Evolutionary conservation across 2,113 vertebrate genomes (phyloP), one percentile per base, ranked within the genome.

Genomic region (Regulus satrapa): DNA sequence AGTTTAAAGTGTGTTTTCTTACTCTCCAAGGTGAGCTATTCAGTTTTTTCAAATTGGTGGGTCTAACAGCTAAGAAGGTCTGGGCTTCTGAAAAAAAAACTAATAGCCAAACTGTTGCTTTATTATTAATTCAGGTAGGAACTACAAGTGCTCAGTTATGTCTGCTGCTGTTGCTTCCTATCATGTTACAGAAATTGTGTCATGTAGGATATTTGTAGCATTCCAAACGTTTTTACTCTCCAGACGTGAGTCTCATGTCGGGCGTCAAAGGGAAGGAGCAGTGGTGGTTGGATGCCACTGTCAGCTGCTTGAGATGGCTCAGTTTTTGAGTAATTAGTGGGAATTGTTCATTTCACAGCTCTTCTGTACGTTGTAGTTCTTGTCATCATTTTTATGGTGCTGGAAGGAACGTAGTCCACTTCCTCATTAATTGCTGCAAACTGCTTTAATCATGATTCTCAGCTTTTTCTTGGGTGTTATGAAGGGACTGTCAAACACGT

Each of bases 331-430:
- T 58, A 68, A 49, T 52, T 64, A 48, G 49, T 86, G 85, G 41
- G 77, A 90, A 90, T 28, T 55, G 12, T 85, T 86, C 32, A 34
- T 88, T 19, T 63, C 73, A 31, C 51, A 77, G 68, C 56, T 91
- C 31, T 78, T 51, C 32, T 75, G 1, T 18, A 54, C 64, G 54
- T 36, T 91, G 16, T 62, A 56, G 66, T 76, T 84, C 46, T 81
- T 85, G 88, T 94, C 95, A 95, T 94, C 95, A 18, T 88, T 93
- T 97, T 85, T 94, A 48, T 48, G 12, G 14, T 36, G 25, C 28
- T 81, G 48, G 64, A 20, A 88, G 49, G 78, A 95, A 64, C 31
- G 18, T 3, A 21, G 52, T 82, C 43, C 64, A 66, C 82, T 96
- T 96, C 95, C 92, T 85, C 38, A 78, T 88, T 78, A 82, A 61